phyloP scores from a whole-genome alignment of 2,113 vertebrate species.

The Aythya baeri region DNA sequence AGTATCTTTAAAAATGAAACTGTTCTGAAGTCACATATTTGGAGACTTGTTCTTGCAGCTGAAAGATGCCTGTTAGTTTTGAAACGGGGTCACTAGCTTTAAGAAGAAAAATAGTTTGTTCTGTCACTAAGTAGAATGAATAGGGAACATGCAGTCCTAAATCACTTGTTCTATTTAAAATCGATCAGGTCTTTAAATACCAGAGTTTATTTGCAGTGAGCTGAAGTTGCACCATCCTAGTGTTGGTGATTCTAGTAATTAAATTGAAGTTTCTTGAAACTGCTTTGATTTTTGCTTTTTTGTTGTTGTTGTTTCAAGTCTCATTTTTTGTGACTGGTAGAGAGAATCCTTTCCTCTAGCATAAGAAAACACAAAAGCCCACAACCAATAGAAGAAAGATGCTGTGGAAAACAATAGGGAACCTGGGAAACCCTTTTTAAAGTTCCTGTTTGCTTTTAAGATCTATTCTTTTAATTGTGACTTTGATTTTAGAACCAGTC shows the following conservation, averaged over 20 bases:
- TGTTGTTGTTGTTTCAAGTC: not conserved
- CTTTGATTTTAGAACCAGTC: not conserved
- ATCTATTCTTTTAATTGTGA: not conserved
- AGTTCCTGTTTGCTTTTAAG: not conserved
- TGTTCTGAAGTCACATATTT: accelerated
- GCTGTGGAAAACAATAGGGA: not conserved
- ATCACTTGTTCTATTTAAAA: not conserved
- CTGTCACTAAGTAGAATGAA: not conserved
- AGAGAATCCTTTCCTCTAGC: not conserved
- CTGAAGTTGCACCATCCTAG: not conserved
- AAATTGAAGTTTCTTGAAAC: not conserved
- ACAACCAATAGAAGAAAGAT: not conserved
- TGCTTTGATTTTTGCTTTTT: not conserved
- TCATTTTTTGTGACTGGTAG: not conserved
- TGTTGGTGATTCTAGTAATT: not conserved
- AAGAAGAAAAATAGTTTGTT: not conserved
- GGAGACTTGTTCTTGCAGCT: not conserved
- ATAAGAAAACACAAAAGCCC: not conserved
- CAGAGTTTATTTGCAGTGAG: not conserved
- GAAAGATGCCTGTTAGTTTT: not conserved
- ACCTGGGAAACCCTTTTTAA: not conserved
- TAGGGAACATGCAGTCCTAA: not conserved
- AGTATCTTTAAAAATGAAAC: not conserved
- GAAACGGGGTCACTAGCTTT: not conserved
- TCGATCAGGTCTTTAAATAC: not conserved